Evolutionary conservation across 2,888 invertebrate genomes (phyloP).

Genomic region (Cosmia trapezina): DNA sequence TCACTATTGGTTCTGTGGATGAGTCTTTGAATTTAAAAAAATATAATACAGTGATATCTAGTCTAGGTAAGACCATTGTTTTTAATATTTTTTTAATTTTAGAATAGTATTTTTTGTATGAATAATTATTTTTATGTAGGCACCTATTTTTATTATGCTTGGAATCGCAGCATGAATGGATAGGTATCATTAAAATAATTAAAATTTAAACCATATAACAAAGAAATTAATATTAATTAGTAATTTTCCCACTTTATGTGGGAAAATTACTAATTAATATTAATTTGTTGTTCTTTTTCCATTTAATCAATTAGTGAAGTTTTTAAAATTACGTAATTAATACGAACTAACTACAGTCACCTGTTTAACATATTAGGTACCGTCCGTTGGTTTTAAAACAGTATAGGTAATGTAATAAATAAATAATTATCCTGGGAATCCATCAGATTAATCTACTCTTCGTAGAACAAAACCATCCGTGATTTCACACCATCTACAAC

Average conservation of each 20-base stretch:
- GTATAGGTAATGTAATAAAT: no score
- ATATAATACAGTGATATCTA: constrained; percentile 48
- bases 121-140: background rate
- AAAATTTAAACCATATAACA: background rate
- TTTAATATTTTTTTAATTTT: background rate
- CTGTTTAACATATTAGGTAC: background rate
- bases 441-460: background rate
- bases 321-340: background rate
- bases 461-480: background rate
- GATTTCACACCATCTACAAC: background rate
- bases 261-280: no score
- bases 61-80: constrained; percentile 59
- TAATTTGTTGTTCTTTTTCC: no score
- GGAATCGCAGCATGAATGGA: background rate
- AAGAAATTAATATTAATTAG: background rate
- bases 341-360: background rate
- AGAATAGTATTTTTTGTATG: background rate
- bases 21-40: constrained; percentile 55
- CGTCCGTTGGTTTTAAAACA: background rate
- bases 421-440: background rate
- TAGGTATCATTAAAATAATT: background rate
- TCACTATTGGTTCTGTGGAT: constrained; percentile 67
- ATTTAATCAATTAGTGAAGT: background rate
- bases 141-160: background rate
- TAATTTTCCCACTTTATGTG: background rate